Percentiles rank a stretch among this genome's conserved stretches.
Conservation (phyloP, 2,797 vertebrate genomes). For the Cossypha heuglini region DNA sequence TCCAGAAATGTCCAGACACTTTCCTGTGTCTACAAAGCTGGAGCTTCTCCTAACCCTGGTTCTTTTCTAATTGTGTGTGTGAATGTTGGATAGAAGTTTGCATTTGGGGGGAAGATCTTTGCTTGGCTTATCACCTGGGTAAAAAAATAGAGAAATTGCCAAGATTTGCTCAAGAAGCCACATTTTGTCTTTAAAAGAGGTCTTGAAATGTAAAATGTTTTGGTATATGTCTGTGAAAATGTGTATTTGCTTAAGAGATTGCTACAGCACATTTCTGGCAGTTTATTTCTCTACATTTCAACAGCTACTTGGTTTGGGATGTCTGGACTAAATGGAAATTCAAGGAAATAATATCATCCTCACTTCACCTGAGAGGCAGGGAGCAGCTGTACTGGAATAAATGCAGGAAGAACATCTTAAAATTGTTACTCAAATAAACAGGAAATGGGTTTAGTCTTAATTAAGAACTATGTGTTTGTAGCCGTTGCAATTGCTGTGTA, state of each 20-base stretch:
- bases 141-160: not conserved
- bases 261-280: not conserved
- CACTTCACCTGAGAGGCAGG: not conserved
- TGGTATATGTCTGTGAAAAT: not conserved
- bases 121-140: not conserved
- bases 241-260: not conserved
- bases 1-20: not conserved
- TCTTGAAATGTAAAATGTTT: not conserved
- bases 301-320: not conserved
- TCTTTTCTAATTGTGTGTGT: not conserved
- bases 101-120: not conserved
- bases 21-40: not conserved
- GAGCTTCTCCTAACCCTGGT: not conserved
- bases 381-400: not conserved
- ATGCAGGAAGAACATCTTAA: not conserved
- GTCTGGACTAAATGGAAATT: not conserved
- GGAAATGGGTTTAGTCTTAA: conserved; percentile 11
- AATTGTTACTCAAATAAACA: conserved; percentile 3
- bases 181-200: not conserved
- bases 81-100: not conserved
- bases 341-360: not conserved
- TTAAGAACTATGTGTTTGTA: not conserved
- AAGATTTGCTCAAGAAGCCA: not conserved
- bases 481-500: not conserved
- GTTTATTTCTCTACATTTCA: not conserved